These are phyloP conservation scores for Rattus rattus DNA, from an alignment of 2,113 vertebrate genomes.

Conservation along the genomic window DNA sequence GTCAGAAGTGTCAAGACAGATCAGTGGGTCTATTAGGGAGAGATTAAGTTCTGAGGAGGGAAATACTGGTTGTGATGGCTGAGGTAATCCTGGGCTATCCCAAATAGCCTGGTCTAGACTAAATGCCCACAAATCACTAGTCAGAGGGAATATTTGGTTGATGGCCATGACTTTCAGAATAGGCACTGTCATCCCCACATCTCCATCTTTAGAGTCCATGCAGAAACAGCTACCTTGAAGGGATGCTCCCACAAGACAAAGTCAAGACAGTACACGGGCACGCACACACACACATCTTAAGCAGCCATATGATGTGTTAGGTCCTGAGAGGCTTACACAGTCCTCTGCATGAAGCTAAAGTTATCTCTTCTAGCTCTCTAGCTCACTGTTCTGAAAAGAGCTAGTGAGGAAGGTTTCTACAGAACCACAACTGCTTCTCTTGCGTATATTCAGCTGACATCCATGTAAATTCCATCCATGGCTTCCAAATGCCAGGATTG, in stretches of 20 bases:
- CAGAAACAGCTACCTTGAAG: not conserved
- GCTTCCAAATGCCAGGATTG: not conserved
- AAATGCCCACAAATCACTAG: not conserved
- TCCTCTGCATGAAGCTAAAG: not conserved
- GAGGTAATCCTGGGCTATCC: not conserved
- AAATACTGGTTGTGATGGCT: not conserved
- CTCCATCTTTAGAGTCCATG: not conserved
- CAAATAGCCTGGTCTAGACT: not conserved
- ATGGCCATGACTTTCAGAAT: too few species aligned
- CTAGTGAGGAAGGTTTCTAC: not conserved
- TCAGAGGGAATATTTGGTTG: rapidly evolving
- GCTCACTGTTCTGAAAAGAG: not conserved
- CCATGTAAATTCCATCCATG: not conserved
- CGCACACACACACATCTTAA: not conserved
- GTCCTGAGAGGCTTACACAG: not conserved
- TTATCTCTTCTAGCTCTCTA: not conserved
- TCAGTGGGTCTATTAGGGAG: not conserved
- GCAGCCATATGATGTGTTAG: not conserved
- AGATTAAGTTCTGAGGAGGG: not conserved
- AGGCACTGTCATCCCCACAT: not conserved
- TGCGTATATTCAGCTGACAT: not conserved
- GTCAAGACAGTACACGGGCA: not conserved
- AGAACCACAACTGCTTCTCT: not conserved
- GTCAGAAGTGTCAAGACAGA: not conserved
- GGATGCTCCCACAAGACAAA: not conserved